Base-by-base conservation (phyloP, 2,888 invertebrate genomes). In the Hypolimnas misippus region DNA sequence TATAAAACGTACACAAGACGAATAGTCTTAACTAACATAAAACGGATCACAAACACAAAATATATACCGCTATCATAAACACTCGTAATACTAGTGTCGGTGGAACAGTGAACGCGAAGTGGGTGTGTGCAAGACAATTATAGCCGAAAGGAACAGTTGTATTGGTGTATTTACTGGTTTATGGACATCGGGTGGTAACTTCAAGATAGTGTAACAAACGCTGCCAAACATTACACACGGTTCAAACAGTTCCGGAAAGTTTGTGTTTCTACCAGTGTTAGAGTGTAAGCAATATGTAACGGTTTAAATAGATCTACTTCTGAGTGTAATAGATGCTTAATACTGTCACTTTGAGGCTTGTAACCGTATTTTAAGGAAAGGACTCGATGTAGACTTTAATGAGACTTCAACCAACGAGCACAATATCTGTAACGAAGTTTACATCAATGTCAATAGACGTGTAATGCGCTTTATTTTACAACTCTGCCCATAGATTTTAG, bases 311-410 rank as follows among this genome's bases (percentile, higher is more conserved):
- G 51, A n/a, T 46, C 40, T 49, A 58, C 31, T 25, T 57, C 52
- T 49, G n/a, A 33, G 61, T 42, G 40, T 63, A 67, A 65, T 63
- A 68, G 65, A 66, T 17, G 69, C 69, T 69, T 61, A 42, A 49
- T 38, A 63, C 57, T 56, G 38, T 61, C 60, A 63, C 57, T 19
- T 65, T 35, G 6, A 44, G 19, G 61, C 57, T 63, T 54, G 21
- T 44, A 38, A 42, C 31, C 14, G 46, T 40, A 40, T 31, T 46
- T 21, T 46, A 46, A 46, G 55, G 40, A 31, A 31, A 40, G 33
- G 29, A 1, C 21, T 29, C 16, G 2, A 49, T 38, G 17, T 19
- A 46, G 12, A 46, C 44, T 46, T 46, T 12, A 21, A 46, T 21
- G 19, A n/a, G 12, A 46, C 12, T 46, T 46, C 19, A 46, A 16